Percentiles rank a stretch among this genome's conserved stretches.
Evolutionary conservation across 2,888 invertebrate genomes (phyloP).

Genomic region (Stegana nigrithorax): DNA sequence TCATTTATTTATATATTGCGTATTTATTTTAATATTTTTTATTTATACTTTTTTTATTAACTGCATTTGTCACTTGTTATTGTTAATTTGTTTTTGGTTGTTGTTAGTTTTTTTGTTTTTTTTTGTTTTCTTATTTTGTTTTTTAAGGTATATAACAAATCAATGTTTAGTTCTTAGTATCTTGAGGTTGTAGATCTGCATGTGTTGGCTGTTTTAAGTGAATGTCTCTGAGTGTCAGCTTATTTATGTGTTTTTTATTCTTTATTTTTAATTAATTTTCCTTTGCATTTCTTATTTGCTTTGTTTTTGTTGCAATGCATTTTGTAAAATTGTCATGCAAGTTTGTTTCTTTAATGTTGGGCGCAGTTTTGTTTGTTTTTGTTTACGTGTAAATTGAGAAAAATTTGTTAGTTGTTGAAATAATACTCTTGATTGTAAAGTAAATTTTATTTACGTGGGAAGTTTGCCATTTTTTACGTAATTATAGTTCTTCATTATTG

Average conservation of each 20-base stretch:
- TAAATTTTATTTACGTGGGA: slow-evolving; percentile 55
- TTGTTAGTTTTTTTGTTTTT: slow-evolving; percentile 28
- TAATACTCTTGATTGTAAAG: slow-evolving; percentile 42
- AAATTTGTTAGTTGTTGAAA: slow-evolving; percentile 26
- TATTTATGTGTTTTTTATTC: slow-evolving; percentile 15
- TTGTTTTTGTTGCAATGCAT: slow-evolving; percentile 2
- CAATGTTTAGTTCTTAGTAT: slow-evolving; percentile 32
- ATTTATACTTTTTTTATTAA: slow-evolving; percentile 23
- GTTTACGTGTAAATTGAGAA: too few relatives aligned
- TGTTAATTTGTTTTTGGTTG: slow-evolving; percentile 32
- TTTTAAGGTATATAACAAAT: slow-evolving; percentile 28
- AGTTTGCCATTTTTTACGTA: slow-evolving; percentile 12
- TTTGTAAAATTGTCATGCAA: not conserved
- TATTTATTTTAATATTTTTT: slow-evolving; percentile 29
- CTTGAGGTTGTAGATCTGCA: slow-evolving; percentile 29
- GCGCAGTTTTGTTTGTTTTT: too few relatives aligned
- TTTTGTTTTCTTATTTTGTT: slow-evolving; percentile 22
- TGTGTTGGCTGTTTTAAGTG: slow-evolving; percentile 27
- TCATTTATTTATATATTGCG: slow-evolving; percentile 31
- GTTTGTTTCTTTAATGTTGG: slow-evolving; percentile 1
- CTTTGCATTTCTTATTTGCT: too few relatives aligned
- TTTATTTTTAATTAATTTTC: too few relatives aligned
- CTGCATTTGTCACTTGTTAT: too few relatives aligned
- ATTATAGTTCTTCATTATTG: slow-evolving; percentile 13
- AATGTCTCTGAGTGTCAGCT: slow-evolving; percentile 24